Base-by-base conservation (phyloP, 2,797 vertebrate species). In the Phalloptychus januarius region DNA sequence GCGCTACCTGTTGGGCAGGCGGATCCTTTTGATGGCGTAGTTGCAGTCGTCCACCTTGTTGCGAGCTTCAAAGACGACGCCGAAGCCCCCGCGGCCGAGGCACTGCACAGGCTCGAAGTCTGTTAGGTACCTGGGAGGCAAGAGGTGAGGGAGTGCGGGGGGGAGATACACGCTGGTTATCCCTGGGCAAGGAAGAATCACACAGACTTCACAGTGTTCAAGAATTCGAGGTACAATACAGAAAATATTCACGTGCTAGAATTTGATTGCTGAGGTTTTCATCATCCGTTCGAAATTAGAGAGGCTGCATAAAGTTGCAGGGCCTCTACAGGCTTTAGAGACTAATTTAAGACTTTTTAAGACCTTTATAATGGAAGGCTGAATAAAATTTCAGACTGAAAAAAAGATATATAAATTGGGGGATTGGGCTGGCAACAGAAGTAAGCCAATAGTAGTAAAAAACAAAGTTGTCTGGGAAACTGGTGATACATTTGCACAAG, bases 41-140 rank as follows among this genome's bases (percentile, higher is more conserved):
- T 99, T 97, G 92, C 98, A 99, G 93, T 99, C 98, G 28, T 99
- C 98, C 80, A 99, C 98, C 96, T 99, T 97, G 95, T 99, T 99
- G 86, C 94, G 97, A 71, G 98, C 98, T 95, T 99, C 98, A 93
- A 99, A 99, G 79, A 99, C 98, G 0, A 99, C 98, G 5, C 98
- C 98, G 78, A 99, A 99, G 15, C 98, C 98, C 36, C 98, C 98
- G 2, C 97, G 97, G 38, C 98, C 98, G 58, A 99, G 95, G 91
- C 98, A 99, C 91, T 99, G 98, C 90, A 99, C 96, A 0, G 98
- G 98, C 86, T 99, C 97, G 91, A 99, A 99, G 93, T 99, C 98
- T 42, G 97, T 99, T 89, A 99, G 95, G 33, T 99, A 99, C 79
- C 98, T 99, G 91, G 5, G 61, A 79, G 31, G 20, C 8, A 52